Percentiles rank a stretch among this genome's conserved stretches.
These are phyloP conservation scores for Yponomeuta malinellus DNA, from an alignment of 2,888 invertebrate genomes.

Conservation along the genomic window DNA sequence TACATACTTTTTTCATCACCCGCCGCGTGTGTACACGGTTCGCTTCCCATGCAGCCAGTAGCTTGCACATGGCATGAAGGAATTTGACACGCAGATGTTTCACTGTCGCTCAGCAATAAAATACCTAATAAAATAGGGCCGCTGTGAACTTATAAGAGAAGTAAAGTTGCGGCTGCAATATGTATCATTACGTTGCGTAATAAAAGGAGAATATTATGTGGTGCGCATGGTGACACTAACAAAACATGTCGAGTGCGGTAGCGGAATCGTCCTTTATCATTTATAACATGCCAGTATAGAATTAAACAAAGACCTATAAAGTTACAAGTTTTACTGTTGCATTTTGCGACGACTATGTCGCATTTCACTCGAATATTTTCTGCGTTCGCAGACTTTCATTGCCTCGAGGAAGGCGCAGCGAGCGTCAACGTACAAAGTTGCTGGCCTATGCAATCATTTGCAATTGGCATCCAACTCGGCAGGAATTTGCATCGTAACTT, in stretches of 20 bases:
- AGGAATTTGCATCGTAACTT: conserved; percentile 32
- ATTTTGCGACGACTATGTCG: not conserved
- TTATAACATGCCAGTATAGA: not conserved
- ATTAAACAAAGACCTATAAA: conserved; percentile 3
- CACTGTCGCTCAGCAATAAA: conserved; percentile 54
- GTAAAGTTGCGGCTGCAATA: conserved; percentile 4
- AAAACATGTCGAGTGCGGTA: not conserved
- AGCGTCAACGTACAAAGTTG: conserved; percentile 29
- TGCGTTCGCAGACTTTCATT: conserved; percentile 20
- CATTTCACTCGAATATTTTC: not conserved
- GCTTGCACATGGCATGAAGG: conserved; percentile 68
- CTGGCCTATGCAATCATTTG: conserved; percentile 34
- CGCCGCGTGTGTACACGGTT: conserved; percentile 52
- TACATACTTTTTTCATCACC: conserved; percentile 40
- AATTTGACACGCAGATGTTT: conserved; percentile 75
- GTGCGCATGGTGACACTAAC: not conserved
- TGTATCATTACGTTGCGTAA: conserved; percentile 12
- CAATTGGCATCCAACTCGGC: conserved; percentile 36
- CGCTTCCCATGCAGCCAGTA: conserved; percentile 58
- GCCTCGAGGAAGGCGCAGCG: conserved; percentile 21
- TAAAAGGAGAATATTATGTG: not conserved
- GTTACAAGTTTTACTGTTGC: not conserved
- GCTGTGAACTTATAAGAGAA: conserved; percentile 32
- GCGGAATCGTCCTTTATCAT: not conserved
- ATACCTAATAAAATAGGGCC: conserved; percentile 59